These are phyloP conservation scores for Vollenhovia emeryi DNA, from an alignment of 1,140 invertebrate genomes.

Conservation along the genomic window DNA sequence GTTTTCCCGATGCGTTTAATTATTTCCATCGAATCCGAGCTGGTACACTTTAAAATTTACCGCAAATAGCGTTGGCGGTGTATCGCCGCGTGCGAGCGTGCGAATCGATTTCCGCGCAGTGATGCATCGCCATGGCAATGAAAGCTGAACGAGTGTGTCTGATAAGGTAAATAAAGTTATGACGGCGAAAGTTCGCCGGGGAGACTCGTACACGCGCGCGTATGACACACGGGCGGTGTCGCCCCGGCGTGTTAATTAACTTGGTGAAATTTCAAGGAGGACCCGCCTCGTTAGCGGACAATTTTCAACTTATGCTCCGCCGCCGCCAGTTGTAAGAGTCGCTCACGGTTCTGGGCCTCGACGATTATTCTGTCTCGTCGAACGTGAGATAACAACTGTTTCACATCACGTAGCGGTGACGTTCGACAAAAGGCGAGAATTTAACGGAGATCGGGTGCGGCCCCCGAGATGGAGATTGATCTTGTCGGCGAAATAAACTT, in stretches of 20 bases:
- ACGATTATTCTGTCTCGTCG: background rate
- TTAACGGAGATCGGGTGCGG: background rate
- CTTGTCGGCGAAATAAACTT: constrained; percentile 29
- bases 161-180: constrained; percentile 41
- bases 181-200: constrained; percentile 3
- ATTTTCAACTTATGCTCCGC: background rate
- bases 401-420: background rate
- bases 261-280: background rate
- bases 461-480: constrained; percentile 37
- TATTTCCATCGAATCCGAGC: constrained; percentile 29
- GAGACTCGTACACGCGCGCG: background rate
- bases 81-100: background rate
- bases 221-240: too few species aligned
- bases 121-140: constrained; percentile 44
- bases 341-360: background rate
- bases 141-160: constrained; percentile 22
- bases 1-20: constrained; percentile 28
- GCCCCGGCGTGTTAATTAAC: background rate
- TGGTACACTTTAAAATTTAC: constrained; percentile 26
- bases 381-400: constrained; percentile 2
- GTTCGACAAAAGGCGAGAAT: background rate
- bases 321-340: background rate
- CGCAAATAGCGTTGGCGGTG: constrained; percentile 16
- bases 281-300: background rate
- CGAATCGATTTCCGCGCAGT: constrained; percentile 35